Evolutionary conservation across 2,113 vertebrate species (phyloP).

Genomic region (Otus sunia): DNA sequence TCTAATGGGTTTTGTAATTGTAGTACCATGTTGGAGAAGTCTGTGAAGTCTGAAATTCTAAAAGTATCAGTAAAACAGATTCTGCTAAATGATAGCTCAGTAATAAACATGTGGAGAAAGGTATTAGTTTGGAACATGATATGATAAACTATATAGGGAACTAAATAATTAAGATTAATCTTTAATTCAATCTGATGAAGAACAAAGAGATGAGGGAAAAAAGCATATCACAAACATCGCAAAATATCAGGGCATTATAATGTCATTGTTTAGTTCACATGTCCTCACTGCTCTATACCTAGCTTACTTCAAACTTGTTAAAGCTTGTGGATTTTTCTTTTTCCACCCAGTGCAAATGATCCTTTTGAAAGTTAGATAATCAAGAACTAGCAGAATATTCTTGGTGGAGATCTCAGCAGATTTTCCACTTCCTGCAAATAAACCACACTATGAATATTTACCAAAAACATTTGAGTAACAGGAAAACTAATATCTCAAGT

Average conservation of each 20-base stretch:
- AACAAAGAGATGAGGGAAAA: background rate
- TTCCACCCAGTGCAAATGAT: background rate
- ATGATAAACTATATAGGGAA: background rate
- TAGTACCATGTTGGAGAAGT: background rate
- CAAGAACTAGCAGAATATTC: background rate
- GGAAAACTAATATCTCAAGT: background rate
- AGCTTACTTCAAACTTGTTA: background rate
- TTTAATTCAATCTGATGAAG: conserved; percentile 15
- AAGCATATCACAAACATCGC: background rate
- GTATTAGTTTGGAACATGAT: conserved; percentile 24
- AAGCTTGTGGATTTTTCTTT: background rate
- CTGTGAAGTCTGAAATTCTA: background rate
- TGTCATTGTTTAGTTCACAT: background rate
- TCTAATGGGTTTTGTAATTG: conserved; percentile 70
- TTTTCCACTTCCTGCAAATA: background rate
- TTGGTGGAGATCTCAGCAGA: background rate
- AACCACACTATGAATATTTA: background rate
- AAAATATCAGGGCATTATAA: background rate
- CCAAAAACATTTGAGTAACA: background rate
- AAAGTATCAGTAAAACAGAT: conserved; percentile 38
- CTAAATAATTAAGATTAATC: conserved; percentile 29
- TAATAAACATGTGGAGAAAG: conserved; percentile 34
- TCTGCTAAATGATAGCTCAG: background rate
- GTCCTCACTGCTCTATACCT: background rate
- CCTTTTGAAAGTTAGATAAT: background rate